phyloP scores from a whole-genome alignment of 1,140 invertebrate species.

The Limonius californicus region DNA sequence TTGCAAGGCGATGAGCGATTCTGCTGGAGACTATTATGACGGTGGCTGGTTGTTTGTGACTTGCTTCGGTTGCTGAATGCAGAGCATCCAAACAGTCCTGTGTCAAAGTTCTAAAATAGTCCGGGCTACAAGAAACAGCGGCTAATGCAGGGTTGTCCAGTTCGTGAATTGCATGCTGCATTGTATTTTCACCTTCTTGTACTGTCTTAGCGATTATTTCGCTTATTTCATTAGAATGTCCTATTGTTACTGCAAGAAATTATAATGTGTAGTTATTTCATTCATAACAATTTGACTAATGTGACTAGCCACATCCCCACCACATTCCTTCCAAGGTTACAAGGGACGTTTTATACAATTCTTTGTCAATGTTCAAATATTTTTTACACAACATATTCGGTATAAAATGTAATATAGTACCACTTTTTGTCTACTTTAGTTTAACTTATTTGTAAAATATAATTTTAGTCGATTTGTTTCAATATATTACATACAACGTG shows the following conservation, averaged over 20 bases:
- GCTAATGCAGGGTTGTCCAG: conserved; percentile 68
- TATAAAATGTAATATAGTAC: too few relatives aligned
- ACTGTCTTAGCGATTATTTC: conserved; percentile 44
- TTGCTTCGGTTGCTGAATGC: conserved; percentile 30
- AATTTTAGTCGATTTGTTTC: too few relatives aligned
- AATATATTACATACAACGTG: too few relatives aligned
- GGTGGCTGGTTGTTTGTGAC: conserved; percentile 23
- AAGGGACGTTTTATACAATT: too few relatives aligned
- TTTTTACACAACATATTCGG: too few relatives aligned
- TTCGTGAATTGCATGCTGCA: conserved; percentile 60
- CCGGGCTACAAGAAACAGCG: conserved; percentile 64
- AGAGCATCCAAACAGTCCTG: conserved; percentile 45
- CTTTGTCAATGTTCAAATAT: too few relatives aligned
- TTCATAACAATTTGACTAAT: too few relatives aligned
- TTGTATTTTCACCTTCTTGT: conserved; percentile 56
- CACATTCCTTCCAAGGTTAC: too few relatives aligned
- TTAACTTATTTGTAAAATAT: too few relatives aligned
- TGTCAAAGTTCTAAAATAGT: conserved; percentile 56
- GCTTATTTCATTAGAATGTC: neutral
- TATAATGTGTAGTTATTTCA: too few relatives aligned
- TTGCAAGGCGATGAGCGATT: conserved; percentile 53
- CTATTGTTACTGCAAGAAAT: neutral
- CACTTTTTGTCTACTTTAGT: too few relatives aligned
- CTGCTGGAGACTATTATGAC: conserved; percentile 30
- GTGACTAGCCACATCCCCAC: too few relatives aligned